These are phyloP conservation scores for Ophiodon elongatus DNA, from an alignment of 2,113 vertebrate genomes.

Conservation along the genomic window DNA sequence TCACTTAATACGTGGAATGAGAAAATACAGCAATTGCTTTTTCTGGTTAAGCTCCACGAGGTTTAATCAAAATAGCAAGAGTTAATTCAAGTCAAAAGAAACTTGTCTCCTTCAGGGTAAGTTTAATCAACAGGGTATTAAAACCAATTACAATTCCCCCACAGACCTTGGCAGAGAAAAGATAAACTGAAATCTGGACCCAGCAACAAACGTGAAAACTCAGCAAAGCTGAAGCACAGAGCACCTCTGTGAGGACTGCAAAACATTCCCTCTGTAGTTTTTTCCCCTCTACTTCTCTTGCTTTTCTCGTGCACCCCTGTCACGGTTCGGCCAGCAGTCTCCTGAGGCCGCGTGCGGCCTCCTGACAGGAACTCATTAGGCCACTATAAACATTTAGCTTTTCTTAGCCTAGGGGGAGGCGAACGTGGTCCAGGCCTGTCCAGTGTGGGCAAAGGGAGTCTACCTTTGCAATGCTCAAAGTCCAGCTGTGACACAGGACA, in stretches of 20 bases:
- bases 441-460: conserved; percentile 17
- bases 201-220: conserved; percentile 54
- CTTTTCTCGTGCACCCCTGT: conserved; percentile 51
- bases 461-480: conserved; percentile 20
- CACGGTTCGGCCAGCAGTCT: conserved; percentile 59
- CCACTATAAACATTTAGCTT: conserved; percentile 80
- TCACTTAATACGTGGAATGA: conserved; percentile 1
- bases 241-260: conserved; percentile 44
- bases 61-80: conserved; percentile 53
- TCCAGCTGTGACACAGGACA: conserved; percentile 38
- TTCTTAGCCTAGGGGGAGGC: conserved; percentile 58
- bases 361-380: conserved; percentile 84
- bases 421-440: conserved; percentile 36
- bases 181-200: conserved; percentile 33
- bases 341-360: conserved; percentile 63
- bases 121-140: conserved; percentile 69
- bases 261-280: conserved; percentile 50
- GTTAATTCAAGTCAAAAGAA: conserved; percentile 38
- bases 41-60: conserved; percentile 19
- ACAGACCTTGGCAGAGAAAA: conserved; percentile 33
- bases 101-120: conserved; percentile 39
- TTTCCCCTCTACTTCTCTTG: conserved; percentile 31
- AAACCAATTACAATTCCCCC: conserved; percentile 54
- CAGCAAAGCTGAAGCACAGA: conserved; percentile 29
- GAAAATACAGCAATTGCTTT: conserved; percentile 11